A percentile compares a stretch with the other conserved stretches of the same genome.
Conservation (phyloP, 2,113 vertebrate species). For the Brachyistius frenatus region DNA sequence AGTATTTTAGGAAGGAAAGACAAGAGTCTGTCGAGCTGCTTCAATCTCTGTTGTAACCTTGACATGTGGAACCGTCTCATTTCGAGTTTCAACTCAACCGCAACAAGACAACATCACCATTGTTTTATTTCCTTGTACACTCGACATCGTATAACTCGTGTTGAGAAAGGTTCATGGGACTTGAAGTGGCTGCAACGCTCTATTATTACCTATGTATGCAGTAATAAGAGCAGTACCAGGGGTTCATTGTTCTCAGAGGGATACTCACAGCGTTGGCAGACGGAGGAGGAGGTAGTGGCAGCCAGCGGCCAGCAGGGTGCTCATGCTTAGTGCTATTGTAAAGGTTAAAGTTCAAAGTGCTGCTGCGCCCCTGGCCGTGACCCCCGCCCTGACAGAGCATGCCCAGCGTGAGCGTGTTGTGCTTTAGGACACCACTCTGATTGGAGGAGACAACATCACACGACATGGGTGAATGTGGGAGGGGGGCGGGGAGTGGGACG, state of each 20-base stretch:
- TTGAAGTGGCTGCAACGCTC: slow-evolving; percentile 21
- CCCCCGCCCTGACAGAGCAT: slow-evolving; percentile 97
- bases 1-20: not conserved
- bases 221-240: slow-evolving; percentile 54
- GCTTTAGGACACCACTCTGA: slow-evolving; percentile 99
- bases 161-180: not conserved
- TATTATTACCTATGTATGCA: slow-evolving; percentile 39
- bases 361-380: slow-evolving; percentile 94
- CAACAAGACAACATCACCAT: not conserved
- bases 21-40: not conserved
- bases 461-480: slow-evolving; percentile 91
- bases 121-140: too few relatives aligned
- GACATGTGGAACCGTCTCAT: too few relatives aligned
- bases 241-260: slow-evolving; percentile 54
- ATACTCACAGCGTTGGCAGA: slow-evolving; percentile 85
- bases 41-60: not conserved
- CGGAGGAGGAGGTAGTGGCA: slow-evolving; percentile 86
- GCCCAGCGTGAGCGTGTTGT: slow-evolving; percentile 99
- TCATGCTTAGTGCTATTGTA: slow-evolving; percentile 99
- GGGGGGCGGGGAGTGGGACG: slow-evolving; percentile 14
- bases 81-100: not conserved
- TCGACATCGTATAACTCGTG: too few relatives aligned
- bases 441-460: slow-evolving; percentile 98
- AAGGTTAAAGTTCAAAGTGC: slow-evolving; percentile 99
- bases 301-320: slow-evolving; percentile 95